A percentile compares a stretch with the other conserved stretches of the same genome.
Evolutionary conservation across 2,888 invertebrate species (phyloP).

Genomic region (Melipona bicolor): DNA sequence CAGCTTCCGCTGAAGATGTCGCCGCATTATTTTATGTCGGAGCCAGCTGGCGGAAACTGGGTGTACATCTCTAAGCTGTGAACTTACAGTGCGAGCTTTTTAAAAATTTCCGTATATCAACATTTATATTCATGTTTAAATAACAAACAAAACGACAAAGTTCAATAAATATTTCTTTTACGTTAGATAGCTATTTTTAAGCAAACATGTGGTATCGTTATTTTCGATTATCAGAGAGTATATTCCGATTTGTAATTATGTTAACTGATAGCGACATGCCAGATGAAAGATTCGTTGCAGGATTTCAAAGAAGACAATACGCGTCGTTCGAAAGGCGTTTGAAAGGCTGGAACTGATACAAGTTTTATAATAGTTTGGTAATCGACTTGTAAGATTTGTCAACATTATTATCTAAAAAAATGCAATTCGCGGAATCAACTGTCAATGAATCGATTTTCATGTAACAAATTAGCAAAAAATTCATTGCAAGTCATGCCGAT

Average conservation of each 20-base stretch:
- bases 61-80: constrained; percentile 33
- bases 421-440: not conserved
- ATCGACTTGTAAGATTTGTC: no score
- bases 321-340: no score
- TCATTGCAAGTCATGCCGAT: not conserved
- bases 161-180: no score
- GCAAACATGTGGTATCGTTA: not conserved
- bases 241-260: not conserved
- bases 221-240: not conserved
- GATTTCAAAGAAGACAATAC: not conserved
- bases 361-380: no score
- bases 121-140: no score
- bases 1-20: constrained; percentile 61
- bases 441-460: no score
- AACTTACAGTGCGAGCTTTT: not conserved
- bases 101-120: no score
- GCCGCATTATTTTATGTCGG: not conserved
- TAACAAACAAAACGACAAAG: not conserved
- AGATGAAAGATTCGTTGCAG: not conserved
- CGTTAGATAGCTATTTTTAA: not conserved
- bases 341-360: no score
- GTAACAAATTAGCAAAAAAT: not conserved
- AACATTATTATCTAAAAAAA: not conserved
- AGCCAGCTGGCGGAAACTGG: constrained; percentile 66
- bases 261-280: not conserved